A percentile compares a stretch with the other conserved stretches of the same genome.
These are phyloP conservation scores for Megaceryle alcyon DNA, from an alignment of 2,797 vertebrate genomes.

Conservation along the genomic window DNA sequence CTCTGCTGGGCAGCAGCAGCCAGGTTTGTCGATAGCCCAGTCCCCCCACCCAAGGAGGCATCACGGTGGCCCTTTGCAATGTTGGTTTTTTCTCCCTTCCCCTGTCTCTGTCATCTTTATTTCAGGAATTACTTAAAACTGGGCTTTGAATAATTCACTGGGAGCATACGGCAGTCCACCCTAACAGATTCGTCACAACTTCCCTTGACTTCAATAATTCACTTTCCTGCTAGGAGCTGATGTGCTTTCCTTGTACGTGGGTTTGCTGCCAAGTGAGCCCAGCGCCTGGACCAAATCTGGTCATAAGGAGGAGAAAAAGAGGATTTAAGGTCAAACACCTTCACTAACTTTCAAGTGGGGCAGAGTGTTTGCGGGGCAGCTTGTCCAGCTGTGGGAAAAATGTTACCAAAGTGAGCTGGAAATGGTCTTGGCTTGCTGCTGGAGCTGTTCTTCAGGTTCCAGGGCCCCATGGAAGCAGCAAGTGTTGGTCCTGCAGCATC, in stretches of 20 bases:
- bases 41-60: background rate
- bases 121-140: slow-evolving; percentile 35
- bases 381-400: background rate
- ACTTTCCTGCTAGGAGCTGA: slow-evolving; percentile 27
- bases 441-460: background rate
- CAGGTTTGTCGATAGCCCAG: background rate
- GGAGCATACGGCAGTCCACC: background rate
- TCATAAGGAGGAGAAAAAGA: background rate
- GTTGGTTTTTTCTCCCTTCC: background rate
- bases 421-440: background rate
- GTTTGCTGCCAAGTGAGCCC: background rate
- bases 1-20: background rate
- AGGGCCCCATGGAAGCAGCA: fast-evolving
- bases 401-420: background rate
- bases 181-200: slow-evolving; percentile 11
- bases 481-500: fast-evolving
- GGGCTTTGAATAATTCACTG: slow-evolving; percentile 55
- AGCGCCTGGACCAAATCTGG: background rate
- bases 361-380: background rate
- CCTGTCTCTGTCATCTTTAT: background rate
- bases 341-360: background rate
- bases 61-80: background rate
- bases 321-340: background rate
- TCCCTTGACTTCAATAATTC: slow-evolving; percentile 64
- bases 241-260: background rate